Base-by-base conservation (phyloP, 2,113 vertebrate genomes). In the Mesoclemmys tuberculata region DNA sequence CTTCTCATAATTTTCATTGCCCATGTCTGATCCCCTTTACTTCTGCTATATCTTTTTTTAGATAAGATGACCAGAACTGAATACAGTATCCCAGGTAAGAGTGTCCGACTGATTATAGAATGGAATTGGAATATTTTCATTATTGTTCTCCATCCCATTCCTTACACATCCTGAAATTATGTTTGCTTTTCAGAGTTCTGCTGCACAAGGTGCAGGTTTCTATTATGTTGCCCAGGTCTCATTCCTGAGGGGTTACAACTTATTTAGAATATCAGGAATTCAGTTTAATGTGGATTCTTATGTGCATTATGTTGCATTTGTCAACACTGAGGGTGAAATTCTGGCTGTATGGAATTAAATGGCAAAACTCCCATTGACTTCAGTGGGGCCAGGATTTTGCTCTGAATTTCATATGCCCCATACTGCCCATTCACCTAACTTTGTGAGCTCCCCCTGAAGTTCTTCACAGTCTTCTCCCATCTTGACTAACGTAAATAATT, bases 151-250 rank as follows among this genome's bases (percentile, higher is more conserved):
- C 75, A 26, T 55, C 24, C 74, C 87, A 24, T 87, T 93, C 18
- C 49, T 80, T 93, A 38, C 38, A 49, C 48, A 48, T 48, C 54
- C 80, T 89, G 77, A 71, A 77, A 54, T 61, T 91, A 24, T 27
- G 16, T 90, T 91, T 92, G 31, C 10, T 75, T 80, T 82, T 90
- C 91, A 89, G 55, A 82, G 2, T 1, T 92, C 78, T 51, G 77
- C 88, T 92, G 85, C 80, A 77, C 64, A 77, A 82, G 78, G 35
- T 9, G 19, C 49, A 1, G 71, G 1, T 91, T 94, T 94, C 68
- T 97, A 79, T 80, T 71, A 82, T 95, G 77, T 75, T 91, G 55
- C 80, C 94, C 52, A 68, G 56, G 29, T 89, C 87, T 93, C 87
- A 82, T 82, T 82, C 71, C 29, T 3, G 2, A 87, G 68, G 61